Conservation (phyloP, 2,113 vertebrate genomes). For the Gambusia affinis region DNA sequence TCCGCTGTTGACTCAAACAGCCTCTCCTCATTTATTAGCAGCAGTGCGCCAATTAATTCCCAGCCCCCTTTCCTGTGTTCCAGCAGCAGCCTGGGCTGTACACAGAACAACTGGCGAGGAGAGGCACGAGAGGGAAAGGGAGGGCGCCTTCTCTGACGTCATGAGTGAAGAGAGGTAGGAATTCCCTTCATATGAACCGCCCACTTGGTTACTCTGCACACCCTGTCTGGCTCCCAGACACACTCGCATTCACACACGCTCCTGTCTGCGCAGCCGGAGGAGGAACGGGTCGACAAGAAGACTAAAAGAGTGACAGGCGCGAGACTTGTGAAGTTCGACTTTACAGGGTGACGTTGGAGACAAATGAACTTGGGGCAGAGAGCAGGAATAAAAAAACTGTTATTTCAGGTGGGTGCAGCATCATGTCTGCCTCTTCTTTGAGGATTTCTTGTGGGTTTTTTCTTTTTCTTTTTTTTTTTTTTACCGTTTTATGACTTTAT, state of each 20-base stretch:
- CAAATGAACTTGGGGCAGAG: constrained; percentile 36
- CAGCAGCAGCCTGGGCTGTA: constrained; percentile 33
- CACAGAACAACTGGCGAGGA: constrained; percentile 23
- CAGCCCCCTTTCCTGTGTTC: constrained; percentile 82
- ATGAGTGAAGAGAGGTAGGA: constrained; percentile 77
- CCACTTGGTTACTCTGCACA: constrained; percentile 75
- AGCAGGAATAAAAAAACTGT: constrained; percentile 41
- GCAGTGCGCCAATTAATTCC: constrained; percentile 79
- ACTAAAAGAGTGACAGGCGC: constrained; percentile 26
- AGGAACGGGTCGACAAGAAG: constrained; percentile 46
- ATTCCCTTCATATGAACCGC: constrained; percentile 78
- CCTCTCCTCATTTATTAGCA: constrained; percentile 81
- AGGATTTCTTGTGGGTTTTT: neutral
- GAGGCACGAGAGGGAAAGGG: constrained; percentile 48
- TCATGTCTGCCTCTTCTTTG: constrained; percentile 7
- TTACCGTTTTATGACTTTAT: constrained; percentile 56
- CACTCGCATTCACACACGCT: constrained; percentile 72
- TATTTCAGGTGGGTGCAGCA: constrained; percentile 65
- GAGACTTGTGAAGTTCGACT: constrained; percentile 62
- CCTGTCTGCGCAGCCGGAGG: constrained; percentile 62
- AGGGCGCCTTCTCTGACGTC: constrained; percentile 79
- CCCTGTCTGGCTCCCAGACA: constrained; percentile 82
- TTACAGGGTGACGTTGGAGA: constrained; percentile 36
- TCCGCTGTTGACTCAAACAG: constrained; percentile 59
- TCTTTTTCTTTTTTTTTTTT: constrained; percentile 11